Evolutionary conservation across 1,140 invertebrate species (phyloP).

Genomic region (Hylaeus volcanicus): DNA sequence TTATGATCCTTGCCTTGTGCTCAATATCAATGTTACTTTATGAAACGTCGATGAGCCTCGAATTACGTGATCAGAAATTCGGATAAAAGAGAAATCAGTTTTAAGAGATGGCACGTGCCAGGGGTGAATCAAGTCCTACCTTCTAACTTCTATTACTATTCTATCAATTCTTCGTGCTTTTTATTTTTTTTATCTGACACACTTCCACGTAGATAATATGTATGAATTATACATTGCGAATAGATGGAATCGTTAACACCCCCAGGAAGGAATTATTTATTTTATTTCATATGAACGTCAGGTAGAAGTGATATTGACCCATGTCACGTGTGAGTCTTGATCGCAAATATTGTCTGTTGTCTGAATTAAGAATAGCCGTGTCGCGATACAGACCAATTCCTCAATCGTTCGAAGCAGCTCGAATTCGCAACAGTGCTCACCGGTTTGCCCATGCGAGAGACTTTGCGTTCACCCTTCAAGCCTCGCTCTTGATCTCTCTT

Average conservation of each 20-base stretch:
- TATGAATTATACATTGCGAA: too few relatives aligned
- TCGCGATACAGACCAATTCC: constrained; percentile 2
- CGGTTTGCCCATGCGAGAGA: constrained; percentile 19
- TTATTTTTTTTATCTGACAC: not conserved
- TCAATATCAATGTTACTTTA: constrained; percentile 24
- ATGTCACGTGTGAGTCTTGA: too few relatives aligned
- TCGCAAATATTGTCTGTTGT: too few relatives aligned
- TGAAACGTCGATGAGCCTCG: constrained; percentile 30
- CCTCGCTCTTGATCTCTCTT: constrained; percentile 42
- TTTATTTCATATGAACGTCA: too few relatives aligned
- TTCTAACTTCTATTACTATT: constrained; percentile 1
- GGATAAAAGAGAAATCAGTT: constrained; percentile 39
- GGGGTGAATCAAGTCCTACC: not conserved
- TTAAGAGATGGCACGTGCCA: constrained; percentile 36
- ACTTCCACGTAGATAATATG: not conserved
- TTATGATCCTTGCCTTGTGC: not conserved
- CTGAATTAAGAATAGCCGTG: not conserved
- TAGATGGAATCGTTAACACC: too few relatives aligned
- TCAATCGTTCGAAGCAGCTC: constrained; percentile 61
- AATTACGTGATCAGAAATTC: constrained; percentile 50
- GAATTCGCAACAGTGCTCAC: constrained; percentile 39
- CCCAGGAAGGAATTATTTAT: too few relatives aligned
- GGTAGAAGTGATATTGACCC: too few relatives aligned
- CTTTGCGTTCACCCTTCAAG: constrained; percentile 15
- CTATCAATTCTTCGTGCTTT: constrained; percentile 10